Percentiles rank a stretch among this genome's conserved stretches.
These are phyloP conservation scores for Anagyrus pseudococci DNA, from an alignment of 2,888 invertebrate species.

Conservation along the genomic window DNA sequence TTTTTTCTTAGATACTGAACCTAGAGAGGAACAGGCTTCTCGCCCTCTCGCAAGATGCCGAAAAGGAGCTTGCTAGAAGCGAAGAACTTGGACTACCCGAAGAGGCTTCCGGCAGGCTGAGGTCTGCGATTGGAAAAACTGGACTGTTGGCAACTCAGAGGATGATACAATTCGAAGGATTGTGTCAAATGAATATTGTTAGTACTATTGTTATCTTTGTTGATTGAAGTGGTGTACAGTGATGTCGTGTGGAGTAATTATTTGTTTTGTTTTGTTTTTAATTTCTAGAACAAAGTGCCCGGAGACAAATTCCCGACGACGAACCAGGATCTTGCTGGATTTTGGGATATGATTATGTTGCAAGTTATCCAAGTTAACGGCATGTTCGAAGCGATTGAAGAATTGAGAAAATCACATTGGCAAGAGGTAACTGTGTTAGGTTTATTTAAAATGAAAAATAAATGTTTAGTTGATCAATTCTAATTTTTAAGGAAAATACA, in stretches of 20 bases:
- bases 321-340: conserved; percentile 88
- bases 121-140: conserved; percentile 91
- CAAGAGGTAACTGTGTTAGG: conserved; percentile 62
- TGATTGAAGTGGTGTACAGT: too few relatives aligned
- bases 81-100: conserved; percentile 68
- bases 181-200: conserved; percentile 72
- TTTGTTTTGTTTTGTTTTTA: not conserved
- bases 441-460: too few relatives aligned
- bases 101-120: conserved; percentile 82
- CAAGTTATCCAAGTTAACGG: conserved; percentile 87
- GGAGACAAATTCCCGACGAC: conserved; percentile 90
- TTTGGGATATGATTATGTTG: conserved; percentile 97
- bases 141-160: conserved; percentile 88
- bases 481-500: too few relatives aligned
- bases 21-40: conserved; percentile 76
- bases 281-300: conserved; percentile 67
- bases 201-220: conserved; percentile 50
- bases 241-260: not conserved
- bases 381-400: conserved; percentile 75
- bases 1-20: conserved; percentile 67
- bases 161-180: conserved; percentile 92
- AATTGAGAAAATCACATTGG: conserved; percentile 73
- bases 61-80: conserved; percentile 70
- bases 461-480: too few relatives aligned
- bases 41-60: conserved; percentile 74